A percentile compares a stretch with the other conserved stretches of the same genome.
These are phyloP conservation scores for Danio tinwini DNA, from an alignment of 2,797 vertebrate species.

Conservation along the genomic window DNA sequence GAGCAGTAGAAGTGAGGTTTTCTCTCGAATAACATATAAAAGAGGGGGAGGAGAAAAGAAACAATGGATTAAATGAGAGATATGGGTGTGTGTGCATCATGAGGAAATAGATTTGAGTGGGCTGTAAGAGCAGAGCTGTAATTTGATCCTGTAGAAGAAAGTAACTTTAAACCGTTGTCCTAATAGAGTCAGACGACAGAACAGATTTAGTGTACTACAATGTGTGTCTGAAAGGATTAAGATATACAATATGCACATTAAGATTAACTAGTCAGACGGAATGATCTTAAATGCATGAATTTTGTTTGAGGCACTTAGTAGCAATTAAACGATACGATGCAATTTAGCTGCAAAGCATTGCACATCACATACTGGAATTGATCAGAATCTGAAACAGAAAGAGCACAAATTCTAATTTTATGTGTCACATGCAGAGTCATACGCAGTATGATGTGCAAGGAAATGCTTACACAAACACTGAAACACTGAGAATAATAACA, in stretches of 20 bases:
- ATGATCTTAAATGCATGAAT: not conserved
- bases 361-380: not conserved
- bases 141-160: slow-evolving; percentile 21
- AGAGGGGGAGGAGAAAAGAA: slow-evolving; percentile 14
- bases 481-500: no score
- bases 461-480: no score
- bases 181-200: slow-evolving; percentile 18
- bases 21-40: slow-evolving; percentile 3
- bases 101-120: slow-evolving; percentile 16
- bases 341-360: not conserved
- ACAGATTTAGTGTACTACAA: slow-evolving; percentile 6
- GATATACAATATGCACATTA: not conserved
- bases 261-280: not conserved
- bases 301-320: not conserved
- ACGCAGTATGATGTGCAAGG: no score
- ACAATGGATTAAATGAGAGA: not conserved
- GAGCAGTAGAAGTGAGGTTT: not conserved
- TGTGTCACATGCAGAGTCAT: no score
- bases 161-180: slow-evolving; percentile 22
- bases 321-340: not conserved
- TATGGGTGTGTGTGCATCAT: not conserved
- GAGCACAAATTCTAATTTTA: no score
- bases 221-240: slow-evolving; percentile 13
- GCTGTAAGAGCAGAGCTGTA: not conserved
- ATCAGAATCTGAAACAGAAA: not conserved